Percentiles rank a stretch among this genome's conserved stretches.
Conservation (phyloP, 2,113 vertebrate species). For the Pampusana beccarii region DNA sequence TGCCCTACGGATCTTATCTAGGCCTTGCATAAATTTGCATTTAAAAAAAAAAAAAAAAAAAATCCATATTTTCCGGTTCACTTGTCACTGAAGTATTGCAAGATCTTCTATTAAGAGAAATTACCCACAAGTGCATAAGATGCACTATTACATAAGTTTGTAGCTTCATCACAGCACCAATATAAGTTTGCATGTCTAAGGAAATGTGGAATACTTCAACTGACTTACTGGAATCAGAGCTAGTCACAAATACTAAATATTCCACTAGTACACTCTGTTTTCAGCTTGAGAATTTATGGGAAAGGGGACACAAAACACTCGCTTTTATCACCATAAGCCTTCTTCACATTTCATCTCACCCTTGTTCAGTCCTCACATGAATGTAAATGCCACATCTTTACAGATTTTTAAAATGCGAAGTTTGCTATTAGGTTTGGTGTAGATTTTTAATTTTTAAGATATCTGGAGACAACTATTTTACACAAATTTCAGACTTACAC, state of each 20-base stretch:
- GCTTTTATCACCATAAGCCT: neutral
- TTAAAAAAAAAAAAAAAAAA: neutral
- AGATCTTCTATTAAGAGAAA: neutral
- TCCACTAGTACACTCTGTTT: neutral
- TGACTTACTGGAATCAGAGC: accelerated
- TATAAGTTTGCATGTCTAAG: neutral
- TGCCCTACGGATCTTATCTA: accelerated
- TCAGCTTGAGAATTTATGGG: neutral
- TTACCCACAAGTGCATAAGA: neutral
- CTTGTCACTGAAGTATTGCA: neutral
- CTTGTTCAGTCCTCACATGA: neutral
- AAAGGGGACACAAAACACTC: neutral
- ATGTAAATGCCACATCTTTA: accelerated
- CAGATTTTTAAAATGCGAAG: neutral
- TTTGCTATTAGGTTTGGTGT: neutral
- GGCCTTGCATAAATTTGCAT: neutral
- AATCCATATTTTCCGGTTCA: neutral
- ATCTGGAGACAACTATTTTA: neutral
- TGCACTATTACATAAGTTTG: neutral
- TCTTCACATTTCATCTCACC: neutral
- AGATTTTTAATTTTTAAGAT: neutral
- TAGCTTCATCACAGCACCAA: neutral
- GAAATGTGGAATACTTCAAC: neutral
- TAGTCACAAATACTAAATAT: neutral
- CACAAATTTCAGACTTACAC: neutral